Base-by-base conservation (phyloP, 2,797 vertebrate genomes). In the Nothura maculosa region DNA sequence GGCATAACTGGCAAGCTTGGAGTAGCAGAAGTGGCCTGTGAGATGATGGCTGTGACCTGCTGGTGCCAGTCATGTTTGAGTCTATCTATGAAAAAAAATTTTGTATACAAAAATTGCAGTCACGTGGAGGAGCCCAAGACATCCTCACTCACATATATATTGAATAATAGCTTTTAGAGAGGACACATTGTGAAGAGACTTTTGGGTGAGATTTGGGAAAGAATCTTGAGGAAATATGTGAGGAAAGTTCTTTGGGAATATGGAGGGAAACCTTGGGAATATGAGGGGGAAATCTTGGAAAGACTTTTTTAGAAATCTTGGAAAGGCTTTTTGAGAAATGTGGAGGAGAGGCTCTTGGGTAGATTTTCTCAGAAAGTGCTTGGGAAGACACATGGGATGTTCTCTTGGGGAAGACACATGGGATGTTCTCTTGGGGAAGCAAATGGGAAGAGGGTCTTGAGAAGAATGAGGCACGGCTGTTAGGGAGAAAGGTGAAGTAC, bases 1-100 rank as follows among this genome's bases (percentile, higher is more conserved):
- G 12, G n/a, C 76, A 50, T 10, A 54, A 10, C 5, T 81, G 18
- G 8, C 24, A 72, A 6, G 5, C 15, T 5, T 58, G n/a, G 61
- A 11, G 22, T 17, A 10, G 9, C 20, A 17, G 20, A 0, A 0
- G 4, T 40, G 14, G 21, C 2, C 1, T 66, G 12, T 32, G 9
- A 5, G 24, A 30, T 76, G 32, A 62, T 74, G 5, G 12, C 22
- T 16, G 28, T 52, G 50, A 15, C 15, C 14, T 52, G 15, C 52
- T 54, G 15, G 52, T 30, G 16, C 16, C 52, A 54, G 52, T 54
- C 52, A 54, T 16, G 18, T 28, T 28, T 54, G 28, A 6, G 28
- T 30, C 50, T 27, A 52, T 15, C 28, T 28, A 28, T 54, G 52
- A 38, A 54, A 54, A 54, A 52, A 54, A 54, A 24, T 4, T 24